phyloP scores from a whole-genome alignment of 2,113 vertebrate species.

The Ameiurus melas region DNA sequence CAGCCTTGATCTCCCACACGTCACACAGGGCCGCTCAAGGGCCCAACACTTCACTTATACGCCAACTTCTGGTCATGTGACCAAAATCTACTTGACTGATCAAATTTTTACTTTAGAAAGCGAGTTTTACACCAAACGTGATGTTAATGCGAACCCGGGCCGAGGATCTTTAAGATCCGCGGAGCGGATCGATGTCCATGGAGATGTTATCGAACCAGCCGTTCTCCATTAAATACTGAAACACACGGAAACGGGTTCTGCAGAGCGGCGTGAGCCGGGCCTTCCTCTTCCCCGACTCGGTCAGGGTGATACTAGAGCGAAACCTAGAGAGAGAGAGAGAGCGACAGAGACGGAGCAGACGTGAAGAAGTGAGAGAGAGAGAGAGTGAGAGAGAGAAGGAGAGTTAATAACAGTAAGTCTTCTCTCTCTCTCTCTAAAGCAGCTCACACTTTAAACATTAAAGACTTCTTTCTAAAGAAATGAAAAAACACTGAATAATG shows the following conservation, averaged over 20 bases:
- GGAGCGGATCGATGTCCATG: slow-evolving; percentile 85
- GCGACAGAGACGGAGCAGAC: background rate
- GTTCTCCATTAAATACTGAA: slow-evolving; percentile 83
- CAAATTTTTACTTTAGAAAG: background rate
- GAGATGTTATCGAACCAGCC: slow-evolving; percentile 83
- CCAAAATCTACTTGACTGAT: background rate
- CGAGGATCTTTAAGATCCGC: slow-evolving; percentile 84
- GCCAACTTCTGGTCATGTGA: too few species aligned
- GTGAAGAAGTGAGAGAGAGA: background rate
- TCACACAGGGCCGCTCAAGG: too few species aligned
- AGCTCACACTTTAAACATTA: background rate
- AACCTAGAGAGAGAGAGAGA: too few species aligned
- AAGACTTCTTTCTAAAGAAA: background rate
- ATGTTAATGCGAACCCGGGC: slow-evolving; percentile 76
- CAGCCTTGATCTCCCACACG: too few species aligned
- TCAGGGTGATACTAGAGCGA: slow-evolving; percentile 92
- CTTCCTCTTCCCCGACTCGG: slow-evolving; percentile 80
- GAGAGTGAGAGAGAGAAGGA: background rate
- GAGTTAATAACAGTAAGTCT: background rate
- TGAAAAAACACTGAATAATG: background rate
- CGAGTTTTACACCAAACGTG: too few species aligned
- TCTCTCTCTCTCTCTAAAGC: background rate
- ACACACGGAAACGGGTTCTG: slow-evolving; percentile 83
- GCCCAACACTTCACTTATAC: too few species aligned
- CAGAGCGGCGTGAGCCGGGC: slow-evolving; percentile 78